A percentile compares a stretch with the other conserved stretches of the same genome.
Evolutionary conservation across 2,797 vertebrate genomes (phyloP).

Genomic region (Melanotaenia boesemani): DNA sequence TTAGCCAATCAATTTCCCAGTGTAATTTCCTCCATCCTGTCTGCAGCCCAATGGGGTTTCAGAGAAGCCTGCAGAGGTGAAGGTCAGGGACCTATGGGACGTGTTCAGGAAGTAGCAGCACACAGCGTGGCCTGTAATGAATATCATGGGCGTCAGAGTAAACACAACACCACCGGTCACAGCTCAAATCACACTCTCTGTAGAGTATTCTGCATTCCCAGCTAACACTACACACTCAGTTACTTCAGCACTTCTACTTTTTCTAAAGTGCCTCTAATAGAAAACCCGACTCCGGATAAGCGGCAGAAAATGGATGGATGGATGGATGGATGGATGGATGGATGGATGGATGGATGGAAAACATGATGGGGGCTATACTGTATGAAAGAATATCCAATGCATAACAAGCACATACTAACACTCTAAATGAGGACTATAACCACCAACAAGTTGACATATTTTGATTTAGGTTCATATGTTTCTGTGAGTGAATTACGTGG

Average conservation of each 20-base stretch:
- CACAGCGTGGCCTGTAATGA: conserved; percentile 82
- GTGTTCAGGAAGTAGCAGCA: conserved; percentile 84
- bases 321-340: too few relatives aligned
- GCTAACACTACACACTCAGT: conserved; percentile 59
- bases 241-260: conserved; percentile 19
- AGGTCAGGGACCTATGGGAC: conserved; percentile 82
- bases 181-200: conserved; percentile 63
- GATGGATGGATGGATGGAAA: conserved; percentile 4
- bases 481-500: conserved; percentile 70
- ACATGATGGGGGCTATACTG: conserved; percentile 16
- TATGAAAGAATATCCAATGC: conserved; percentile 24
- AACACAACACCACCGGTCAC: conserved; percentile 75
- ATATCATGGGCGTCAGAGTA: conserved; percentile 81
- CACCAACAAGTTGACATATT: conserved; percentile 60
- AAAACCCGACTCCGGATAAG: too few relatives aligned
- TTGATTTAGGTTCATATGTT: conserved; percentile 64
- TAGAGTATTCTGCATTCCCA: conserved; percentile 56
- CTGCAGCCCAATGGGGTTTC: conserved; percentile 73
- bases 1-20: conserved; percentile 78
- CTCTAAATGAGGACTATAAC: conserved; percentile 55
- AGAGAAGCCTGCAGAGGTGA: conserved; percentile 75
- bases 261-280: conserved; percentile 22
- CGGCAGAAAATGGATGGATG: too few relatives aligned
- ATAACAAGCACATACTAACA: conserved; percentile 21
- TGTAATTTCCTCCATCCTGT: conserved; percentile 82